A percentile compares a stretch with the other conserved stretches of the same genome.
Conservation (phyloP, 1,140 invertebrate species). For the Atopsyche davidsoni region DNA sequence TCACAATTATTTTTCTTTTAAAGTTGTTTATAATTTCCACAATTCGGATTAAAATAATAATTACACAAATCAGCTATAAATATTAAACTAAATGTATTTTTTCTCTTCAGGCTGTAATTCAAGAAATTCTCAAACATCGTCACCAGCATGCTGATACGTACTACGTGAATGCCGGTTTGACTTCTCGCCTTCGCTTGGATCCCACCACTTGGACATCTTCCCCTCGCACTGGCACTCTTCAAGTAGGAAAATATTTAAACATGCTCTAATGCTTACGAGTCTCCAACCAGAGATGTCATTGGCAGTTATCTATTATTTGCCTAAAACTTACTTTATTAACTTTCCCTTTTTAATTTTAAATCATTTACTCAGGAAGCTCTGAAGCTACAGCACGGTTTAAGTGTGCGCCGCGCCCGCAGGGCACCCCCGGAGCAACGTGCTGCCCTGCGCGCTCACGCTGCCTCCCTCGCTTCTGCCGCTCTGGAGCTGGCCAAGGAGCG, state of each 20-base stretch:
- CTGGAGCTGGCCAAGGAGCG: slow-evolving; percentile 68
- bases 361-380: slow-evolving; percentile 52
- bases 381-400: slow-evolving; percentile 37
- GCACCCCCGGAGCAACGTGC: slow-evolving; percentile 38
- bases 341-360: too few species aligned
- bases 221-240: slow-evolving; percentile 45
- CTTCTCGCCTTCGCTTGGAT: slow-evolving; percentile 41
- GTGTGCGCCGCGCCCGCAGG: slow-evolving; percentile 6
- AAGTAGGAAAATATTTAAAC: too few species aligned
- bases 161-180: slow-evolving; percentile 35
- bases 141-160: slow-evolving; percentile 51
- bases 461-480: slow-evolving; percentile 68
- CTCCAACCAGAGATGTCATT: too few species aligned
- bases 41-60: too few species aligned
- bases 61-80: too few species aligned
- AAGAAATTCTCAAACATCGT: slow-evolving; percentile 54
- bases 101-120: slow-evolving; percentile 45
- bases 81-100: slow-evolving; percentile 13
- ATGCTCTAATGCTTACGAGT: too few species aligned
- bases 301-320: too few species aligned
- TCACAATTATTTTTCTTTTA: too few species aligned
- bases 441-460: slow-evolving; percentile 62
- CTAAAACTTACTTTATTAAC: too few species aligned
- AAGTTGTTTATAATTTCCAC: too few species aligned
- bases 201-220: slow-evolving; percentile 63